These are phyloP conservation scores for Planiliza haematocheilus DNA, from an alignment of 2,113 vertebrate genomes.

Conservation along the genomic window DNA sequence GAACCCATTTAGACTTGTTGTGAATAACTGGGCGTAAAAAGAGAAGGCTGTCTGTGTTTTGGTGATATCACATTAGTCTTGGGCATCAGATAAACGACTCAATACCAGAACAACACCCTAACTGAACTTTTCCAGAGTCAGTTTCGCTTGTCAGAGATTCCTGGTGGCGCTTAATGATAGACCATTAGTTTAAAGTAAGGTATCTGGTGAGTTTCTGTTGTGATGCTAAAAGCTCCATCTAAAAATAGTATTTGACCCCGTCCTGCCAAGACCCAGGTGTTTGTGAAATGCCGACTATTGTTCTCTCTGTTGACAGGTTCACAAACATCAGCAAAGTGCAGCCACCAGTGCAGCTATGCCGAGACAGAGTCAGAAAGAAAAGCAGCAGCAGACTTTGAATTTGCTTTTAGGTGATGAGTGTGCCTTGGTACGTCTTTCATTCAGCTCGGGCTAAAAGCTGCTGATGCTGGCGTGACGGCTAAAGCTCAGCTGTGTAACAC, in stretches of 20 bases:
- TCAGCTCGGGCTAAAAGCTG: not conserved
- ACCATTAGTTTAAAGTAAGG: slow-evolving; percentile 14
- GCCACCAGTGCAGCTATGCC: not conserved
- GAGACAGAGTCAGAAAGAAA: not conserved
- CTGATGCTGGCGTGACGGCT: not conserved
- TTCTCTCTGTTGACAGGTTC: slow-evolving; percentile 20
- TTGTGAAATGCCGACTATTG: slow-evolving; percentile 7
- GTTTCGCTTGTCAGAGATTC: not conserved
- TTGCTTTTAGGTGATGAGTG: not conserved
- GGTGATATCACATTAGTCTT: not conserved
- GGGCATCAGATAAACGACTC: slow-evolving; percentile 14
- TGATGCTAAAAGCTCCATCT: not conserved
- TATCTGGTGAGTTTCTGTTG: not conserved
- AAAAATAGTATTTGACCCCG: not conserved
- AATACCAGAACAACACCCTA: slow-evolving; percentile 11
- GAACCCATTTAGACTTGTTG: no score
- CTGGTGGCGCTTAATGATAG: not conserved
- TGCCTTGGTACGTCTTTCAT: not conserved
- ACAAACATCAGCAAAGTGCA: slow-evolving; percentile 33
- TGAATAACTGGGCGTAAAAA: no score
- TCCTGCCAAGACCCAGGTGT: slow-evolving; percentile 23
- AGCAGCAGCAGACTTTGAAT: not conserved
- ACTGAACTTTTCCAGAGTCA: not conserved
- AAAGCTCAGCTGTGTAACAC: not conserved
- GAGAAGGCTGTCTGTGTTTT: not conserved